Conservation (phyloP, 35 echinoderm and acorn worm species). For the Ophiothrix spiculata region DNA sequence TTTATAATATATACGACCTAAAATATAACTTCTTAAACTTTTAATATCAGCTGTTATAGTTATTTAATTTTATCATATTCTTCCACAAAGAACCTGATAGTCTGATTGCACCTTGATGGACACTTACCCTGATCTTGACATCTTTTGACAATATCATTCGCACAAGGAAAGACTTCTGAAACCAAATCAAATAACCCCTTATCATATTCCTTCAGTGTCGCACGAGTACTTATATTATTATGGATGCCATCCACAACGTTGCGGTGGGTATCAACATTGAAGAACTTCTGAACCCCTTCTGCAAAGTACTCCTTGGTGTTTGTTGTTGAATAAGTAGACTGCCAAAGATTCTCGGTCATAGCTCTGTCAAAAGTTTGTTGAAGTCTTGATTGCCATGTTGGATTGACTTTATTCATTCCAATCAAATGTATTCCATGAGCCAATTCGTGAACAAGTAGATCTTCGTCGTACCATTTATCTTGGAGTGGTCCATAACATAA, state of each 20-base stretch:
- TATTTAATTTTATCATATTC: too few species aligned
- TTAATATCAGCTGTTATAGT: too few species aligned
- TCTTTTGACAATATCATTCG: slow-evolving; percentile 42
- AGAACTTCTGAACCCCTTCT: slow-evolving; percentile 68
- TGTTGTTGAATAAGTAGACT: slow-evolving; percentile 20
- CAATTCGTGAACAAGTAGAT: slow-evolving; percentile 74
- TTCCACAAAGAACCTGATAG: too few species aligned
- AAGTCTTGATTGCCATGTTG: slow-evolving; percentile 22
- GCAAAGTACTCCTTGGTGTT: slow-evolving; percentile 54
- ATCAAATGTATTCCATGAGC: slow-evolving; percentile 61
- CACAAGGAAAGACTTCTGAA: slow-evolving; percentile 60
- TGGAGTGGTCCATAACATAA: slow-evolving; percentile 16
- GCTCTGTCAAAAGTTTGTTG: slow-evolving; percentile 4
- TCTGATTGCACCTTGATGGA: too few species aligned
- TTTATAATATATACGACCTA: too few species aligned
- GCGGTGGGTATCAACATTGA: slow-evolving; percentile 35
- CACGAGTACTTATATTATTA: slow-evolving; percentile 52
- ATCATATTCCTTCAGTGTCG: slow-evolving; percentile 46
- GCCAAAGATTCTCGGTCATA: slow-evolving; percentile 9
- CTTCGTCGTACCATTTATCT: slow-evolving; percentile 57
- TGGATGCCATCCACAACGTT: slow-evolving; percentile 25
- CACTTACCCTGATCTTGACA: slow-evolving; percentile 21
- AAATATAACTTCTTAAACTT: too few species aligned
- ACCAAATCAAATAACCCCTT: slow-evolving; percentile 35
- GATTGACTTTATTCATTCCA: slow-evolving; percentile 31